Percentiles rank a stretch among this genome's conserved stretches.
phyloP scores from a whole-genome alignment of 37 sponge, comb jelly and placozoan genomes.

The Ephydatia muelleri region DNA sequence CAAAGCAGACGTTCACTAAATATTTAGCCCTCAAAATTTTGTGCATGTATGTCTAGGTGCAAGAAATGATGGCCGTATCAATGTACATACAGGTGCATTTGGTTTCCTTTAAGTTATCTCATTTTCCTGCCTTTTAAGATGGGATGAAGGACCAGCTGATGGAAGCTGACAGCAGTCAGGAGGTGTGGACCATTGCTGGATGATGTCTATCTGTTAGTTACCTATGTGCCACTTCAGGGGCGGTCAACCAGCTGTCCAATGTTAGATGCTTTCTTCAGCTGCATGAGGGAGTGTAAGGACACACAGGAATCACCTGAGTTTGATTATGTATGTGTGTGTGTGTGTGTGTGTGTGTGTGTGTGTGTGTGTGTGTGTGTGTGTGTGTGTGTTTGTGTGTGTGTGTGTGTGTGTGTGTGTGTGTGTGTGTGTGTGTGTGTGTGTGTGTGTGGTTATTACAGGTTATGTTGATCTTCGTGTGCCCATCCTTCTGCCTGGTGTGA shows the following conservation, averaged over 20 bases:
- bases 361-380: conserved; percentile 5
- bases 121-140: background rate
- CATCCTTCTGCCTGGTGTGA: conserved; percentile 22
- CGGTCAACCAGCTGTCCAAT: background rate
- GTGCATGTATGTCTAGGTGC: too few relatives aligned
- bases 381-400: background rate
- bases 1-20: too few relatives aligned
- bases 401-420: background rate
- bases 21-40: too few relatives aligned
- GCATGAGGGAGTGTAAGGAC: conserved; percentile 15
- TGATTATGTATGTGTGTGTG: background rate
- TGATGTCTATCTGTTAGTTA: background rate
- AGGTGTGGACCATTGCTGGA: conserved; percentile 2
- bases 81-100: too few relatives aligned
- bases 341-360: background rate
- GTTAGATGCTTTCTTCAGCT: conserved; percentile 23
- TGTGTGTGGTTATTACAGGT: conserved; percentile 27
- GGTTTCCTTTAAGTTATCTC: too few relatives aligned
- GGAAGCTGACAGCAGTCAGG: conserved; percentile 17
- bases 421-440: background rate
- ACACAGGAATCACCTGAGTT: conserved; percentile 15
- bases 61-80: too few relatives aligned
- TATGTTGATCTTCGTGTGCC: conserved; percentile 30
- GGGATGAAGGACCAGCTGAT: background rate
- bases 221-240: background rate